Conservation (phyloP, 2,113 vertebrate species). For the Sisor rabdophorus region DNA sequence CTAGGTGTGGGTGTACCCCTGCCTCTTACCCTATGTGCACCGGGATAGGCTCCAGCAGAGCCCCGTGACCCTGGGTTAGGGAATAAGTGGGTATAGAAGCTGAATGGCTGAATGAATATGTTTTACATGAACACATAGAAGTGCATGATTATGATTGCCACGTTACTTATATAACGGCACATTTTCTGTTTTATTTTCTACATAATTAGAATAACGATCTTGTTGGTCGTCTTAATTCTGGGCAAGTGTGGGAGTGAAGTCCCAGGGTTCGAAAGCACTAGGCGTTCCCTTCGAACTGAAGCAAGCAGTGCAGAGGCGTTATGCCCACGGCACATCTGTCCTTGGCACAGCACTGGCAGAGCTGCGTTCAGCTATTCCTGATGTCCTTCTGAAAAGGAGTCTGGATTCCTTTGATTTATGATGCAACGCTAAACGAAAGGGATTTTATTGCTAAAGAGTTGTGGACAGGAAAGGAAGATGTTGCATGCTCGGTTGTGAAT, state of each 20-base stretch:
- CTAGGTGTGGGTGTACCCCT: no score
- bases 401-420: neutral
- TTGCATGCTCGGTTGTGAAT: neutral
- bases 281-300: constrained; percentile 32
- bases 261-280: constrained; percentile 3
- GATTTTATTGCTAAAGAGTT: neutral
- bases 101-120: no score
- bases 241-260: neutral
- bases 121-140: no score
- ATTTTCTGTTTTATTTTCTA: neutral
- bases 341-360: constrained; percentile 23
- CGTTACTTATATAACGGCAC: neutral
- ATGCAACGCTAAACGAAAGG: neutral
- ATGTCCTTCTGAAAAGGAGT: neutral
- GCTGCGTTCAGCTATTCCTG: neutral
- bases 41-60: no score
- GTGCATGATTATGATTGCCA: no score
- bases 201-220: neutral
- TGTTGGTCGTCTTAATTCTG: neutral
- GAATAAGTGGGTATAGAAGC: no score
- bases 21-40: no score
- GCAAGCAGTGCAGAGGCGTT: constrained; percentile 28
- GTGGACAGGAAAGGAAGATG: constrained; percentile 1
- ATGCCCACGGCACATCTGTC: constrained; percentile 45
- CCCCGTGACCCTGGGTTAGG: no score